Evolutionary conservation across 2,797 vertebrate species (phyloP).

Genomic region (Delichon dasypus): DNA sequence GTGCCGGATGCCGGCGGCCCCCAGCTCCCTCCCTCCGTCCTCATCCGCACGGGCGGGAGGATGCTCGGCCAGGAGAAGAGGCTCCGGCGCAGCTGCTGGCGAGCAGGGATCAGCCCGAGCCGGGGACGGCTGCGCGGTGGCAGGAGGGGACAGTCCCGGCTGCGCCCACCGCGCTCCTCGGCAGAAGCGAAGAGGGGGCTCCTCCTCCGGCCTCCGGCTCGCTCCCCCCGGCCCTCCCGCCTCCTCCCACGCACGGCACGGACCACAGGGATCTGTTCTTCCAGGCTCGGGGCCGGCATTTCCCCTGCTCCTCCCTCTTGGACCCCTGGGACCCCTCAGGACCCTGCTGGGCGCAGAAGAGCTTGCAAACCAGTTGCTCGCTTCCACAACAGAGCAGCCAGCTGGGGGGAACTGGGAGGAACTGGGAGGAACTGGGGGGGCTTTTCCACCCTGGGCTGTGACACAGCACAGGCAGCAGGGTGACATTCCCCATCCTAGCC

Average conservation of each 20-base stretch:
- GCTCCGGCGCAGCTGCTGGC: not conserved
- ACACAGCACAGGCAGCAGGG: not conserved
- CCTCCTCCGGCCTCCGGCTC: slow-evolving; percentile 40
- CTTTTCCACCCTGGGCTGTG: not conserved
- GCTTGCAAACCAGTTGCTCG: not conserved
- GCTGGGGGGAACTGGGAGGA: not conserved
- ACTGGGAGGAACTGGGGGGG: not conserved
- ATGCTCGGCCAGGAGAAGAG: not conserved
- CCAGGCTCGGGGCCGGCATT: not conserved
- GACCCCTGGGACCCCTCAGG: not conserved
- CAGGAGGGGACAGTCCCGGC: slow-evolving; percentile 2
- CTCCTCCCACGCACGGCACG: not conserved
- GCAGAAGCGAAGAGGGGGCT: not conserved
- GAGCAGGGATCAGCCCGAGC: not conserved
- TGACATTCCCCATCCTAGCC: not conserved
- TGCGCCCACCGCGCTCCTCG: not conserved
- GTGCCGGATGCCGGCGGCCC: not conserved
- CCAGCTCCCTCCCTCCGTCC: not conserved
- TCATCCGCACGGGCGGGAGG: slow-evolving; percentile 6
- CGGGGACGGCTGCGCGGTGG: not conserved
- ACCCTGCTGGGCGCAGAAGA: not conserved
- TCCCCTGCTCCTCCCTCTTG: not conserved
- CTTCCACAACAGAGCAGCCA: not conserved
- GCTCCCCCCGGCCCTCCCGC: not conserved
- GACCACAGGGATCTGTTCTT: not conserved